Evolutionary conservation across 2,888 invertebrate species (phyloP).

Genomic region (Anorthoa munda): DNA sequence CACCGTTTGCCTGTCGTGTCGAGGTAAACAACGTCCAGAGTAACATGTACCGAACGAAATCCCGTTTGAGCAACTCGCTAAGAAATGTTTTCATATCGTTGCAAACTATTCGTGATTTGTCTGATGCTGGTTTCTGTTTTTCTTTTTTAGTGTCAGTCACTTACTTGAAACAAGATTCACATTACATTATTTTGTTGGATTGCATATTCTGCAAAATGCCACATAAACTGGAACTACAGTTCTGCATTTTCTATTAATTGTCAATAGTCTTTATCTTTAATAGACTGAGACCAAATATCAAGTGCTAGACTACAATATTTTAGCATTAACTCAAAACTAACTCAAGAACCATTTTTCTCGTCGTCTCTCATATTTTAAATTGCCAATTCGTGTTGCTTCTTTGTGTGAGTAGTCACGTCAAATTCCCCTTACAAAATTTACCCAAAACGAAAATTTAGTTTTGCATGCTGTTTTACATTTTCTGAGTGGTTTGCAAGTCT

Average conservation of each 20-base stretch:
- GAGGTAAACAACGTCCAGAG: constrained; percentile 52
- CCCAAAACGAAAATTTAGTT: neutral
- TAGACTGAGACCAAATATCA: neutral
- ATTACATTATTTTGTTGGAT: neutral
- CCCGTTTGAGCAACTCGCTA: constrained; percentile 30
- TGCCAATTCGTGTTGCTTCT: neutral
- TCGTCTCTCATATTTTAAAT: neutral
- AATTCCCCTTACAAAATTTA: constrained; percentile 5
- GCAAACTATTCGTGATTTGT: constrained; percentile 21
- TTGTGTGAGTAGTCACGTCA: constrained; percentile 12
- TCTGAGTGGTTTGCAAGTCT: neutral
- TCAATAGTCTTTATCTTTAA: neutral
- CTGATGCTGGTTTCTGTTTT: neutral
- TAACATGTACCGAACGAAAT: constrained; percentile 42
- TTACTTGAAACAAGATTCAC: neutral
- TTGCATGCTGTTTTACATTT: neutral
- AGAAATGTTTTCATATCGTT: constrained; percentile 25
- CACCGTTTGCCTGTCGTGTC: constrained; percentile 45
- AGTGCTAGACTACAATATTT: constrained; percentile 3
- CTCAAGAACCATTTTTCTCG: neutral
- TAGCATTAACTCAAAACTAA: neutral
- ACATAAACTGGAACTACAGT: neutral
- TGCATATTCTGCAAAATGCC: too few relatives aligned
- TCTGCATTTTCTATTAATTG: neutral
- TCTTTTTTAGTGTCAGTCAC: neutral